A percentile compares a stretch with the other conserved stretches of the same genome.
phyloP scores from a whole-genome alignment of 2,888 invertebrate species.

The Nezara viridula region DNA sequence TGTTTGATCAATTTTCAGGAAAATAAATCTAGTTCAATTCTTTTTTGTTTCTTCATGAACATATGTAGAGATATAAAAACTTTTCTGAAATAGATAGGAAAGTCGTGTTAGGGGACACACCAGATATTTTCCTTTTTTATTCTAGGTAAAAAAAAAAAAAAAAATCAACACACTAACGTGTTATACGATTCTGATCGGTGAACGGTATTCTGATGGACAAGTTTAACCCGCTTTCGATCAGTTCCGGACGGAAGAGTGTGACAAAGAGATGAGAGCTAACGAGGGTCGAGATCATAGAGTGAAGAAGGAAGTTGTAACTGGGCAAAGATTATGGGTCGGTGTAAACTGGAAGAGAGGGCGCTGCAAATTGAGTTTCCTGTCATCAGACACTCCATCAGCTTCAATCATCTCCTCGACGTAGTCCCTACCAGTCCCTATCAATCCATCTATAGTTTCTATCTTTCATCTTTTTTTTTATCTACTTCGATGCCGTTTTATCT shows the following conservation, averaged over 20 bases:
- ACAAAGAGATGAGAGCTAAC: slow-evolving; percentile 6
- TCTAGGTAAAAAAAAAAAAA: too few species aligned
- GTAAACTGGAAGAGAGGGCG: slow-evolving; percentile 36
- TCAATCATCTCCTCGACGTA: slow-evolving; percentile 27
- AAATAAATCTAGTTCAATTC: too few species aligned
- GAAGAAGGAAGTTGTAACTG: slow-evolving; percentile 46
- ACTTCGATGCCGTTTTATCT: neutral
- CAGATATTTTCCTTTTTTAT: too few species aligned
- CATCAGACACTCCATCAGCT: slow-evolving; percentile 21
- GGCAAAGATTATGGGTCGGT: slow-evolving; percentile 34
- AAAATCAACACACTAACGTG: too few species aligned
- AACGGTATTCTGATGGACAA: neutral
- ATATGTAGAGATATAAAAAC: too few species aligned
- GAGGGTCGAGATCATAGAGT: neutral
- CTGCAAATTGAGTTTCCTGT: slow-evolving; percentile 46
- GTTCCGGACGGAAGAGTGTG: neutral
- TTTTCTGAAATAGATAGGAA: too few species aligned
- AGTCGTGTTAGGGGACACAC: too few species aligned
- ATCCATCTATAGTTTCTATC: slow-evolving; percentile 10
- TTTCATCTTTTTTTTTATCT: neutral
- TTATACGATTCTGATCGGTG: neutral
- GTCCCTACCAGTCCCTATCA: neutral
- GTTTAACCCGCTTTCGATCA: neutral
- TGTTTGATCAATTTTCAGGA: too few species aligned
- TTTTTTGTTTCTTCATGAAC: too few species aligned